phyloP scores from a whole-genome alignment of 53 echinoderm and acorn worm species.

The Crossaster papposus region DNA sequence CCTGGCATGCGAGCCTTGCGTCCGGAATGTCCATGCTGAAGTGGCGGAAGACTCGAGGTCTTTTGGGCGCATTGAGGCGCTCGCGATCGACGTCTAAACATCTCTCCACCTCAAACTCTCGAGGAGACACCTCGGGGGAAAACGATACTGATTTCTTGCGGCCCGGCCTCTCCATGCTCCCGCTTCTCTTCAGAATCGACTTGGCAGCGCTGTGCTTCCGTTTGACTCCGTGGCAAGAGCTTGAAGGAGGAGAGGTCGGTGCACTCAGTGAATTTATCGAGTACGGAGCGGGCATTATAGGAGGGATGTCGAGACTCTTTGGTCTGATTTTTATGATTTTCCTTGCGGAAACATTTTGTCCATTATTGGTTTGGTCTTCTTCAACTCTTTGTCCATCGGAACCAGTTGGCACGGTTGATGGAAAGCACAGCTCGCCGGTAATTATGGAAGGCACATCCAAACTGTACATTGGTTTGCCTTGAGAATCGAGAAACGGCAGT shows the following conservation, averaged over 20 bases:
- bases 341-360: slow-evolving; percentile 13
- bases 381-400: slow-evolving; percentile 25
- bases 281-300: slow-evolving; percentile 57
- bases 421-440: slow-evolving; percentile 71
- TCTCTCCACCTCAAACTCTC: slow-evolving; percentile 57
- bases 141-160: slow-evolving; percentile 92
- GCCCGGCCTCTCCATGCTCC: slow-evolving; percentile 73
- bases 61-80: slow-evolving; percentile 30
- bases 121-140: slow-evolving; percentile 82
- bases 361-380: slow-evolving; percentile 40
- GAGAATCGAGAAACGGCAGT: neutral
- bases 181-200: slow-evolving; percentile 82
- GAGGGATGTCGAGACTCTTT: slow-evolving; percentile 83
- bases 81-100: slow-evolving; percentile 40
- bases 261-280: slow-evolving; percentile 18
- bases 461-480: slow-evolving; percentile 50
- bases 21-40: slow-evolving; percentile 89
- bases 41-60: slow-evolving; percentile 84
- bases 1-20: slow-evolving; percentile 11
- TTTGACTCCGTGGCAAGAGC: slow-evolving; percentile 52
- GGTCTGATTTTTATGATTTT: slow-evolving; percentile 71
- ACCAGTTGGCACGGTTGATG: slow-evolving; percentile 49
- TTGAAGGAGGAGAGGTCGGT: slow-evolving; percentile 38
- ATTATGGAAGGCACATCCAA: slow-evolving; percentile 80
- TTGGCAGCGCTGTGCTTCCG: slow-evolving; percentile 69